Percentiles rank a stretch among this genome's conserved stretches.
phyloP scores from a whole-genome alignment of 37 sponge, comb jelly and placozoan genomes.

The Mnemiopsis leidyi region DNA sequence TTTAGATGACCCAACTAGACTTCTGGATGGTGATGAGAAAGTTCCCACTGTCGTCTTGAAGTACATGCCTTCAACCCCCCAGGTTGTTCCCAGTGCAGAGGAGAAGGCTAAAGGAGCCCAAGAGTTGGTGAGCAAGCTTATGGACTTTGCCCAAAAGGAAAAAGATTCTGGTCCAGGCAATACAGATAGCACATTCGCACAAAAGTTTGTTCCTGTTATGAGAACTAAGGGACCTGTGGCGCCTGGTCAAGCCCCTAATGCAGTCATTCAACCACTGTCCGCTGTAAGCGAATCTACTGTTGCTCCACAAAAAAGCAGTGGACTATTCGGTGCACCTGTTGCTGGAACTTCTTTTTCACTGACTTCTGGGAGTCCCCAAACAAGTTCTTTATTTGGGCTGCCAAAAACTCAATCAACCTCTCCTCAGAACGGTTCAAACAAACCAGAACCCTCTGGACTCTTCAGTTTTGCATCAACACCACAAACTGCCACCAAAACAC shows the following conservation, averaged over 20 bases:
- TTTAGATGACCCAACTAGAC: slow-evolving; percentile 15
- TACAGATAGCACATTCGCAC: not conserved
- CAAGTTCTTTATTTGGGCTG: not conserved
- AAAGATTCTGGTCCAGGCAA: not conserved
- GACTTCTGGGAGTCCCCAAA: not conserved
- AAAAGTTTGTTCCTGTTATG: slow-evolving; percentile 43
- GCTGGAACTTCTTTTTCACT: not conserved
- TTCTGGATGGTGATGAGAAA: not conserved
- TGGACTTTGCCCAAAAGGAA: slow-evolving; percentile 43
- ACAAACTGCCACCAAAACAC: not conserved
- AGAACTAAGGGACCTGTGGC: slow-evolving; percentile 49
- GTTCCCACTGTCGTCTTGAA: slow-evolving; percentile 34
- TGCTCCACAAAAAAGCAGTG: not conserved
- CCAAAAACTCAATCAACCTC: slow-evolving; percentile 25
- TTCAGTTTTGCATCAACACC: not conserved
- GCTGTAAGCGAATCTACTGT: not conserved
- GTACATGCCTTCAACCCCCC: slow-evolving; percentile 43
- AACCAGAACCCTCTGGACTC: not conserved
- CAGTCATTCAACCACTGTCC: slow-evolving; percentile 43
- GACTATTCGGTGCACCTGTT: not conserved
- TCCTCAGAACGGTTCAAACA: slow-evolving; percentile 1
- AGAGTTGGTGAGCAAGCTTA: slow-evolving; percentile 39
- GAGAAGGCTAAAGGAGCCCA: slow-evolving; percentile 47
- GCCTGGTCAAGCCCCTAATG: slow-evolving; percentile 59
- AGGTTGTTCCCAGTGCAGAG: slow-evolving; percentile 42